Evolutionary conservation across 1,140 invertebrate species (phyloP).

Genomic region (Bilobella aurantiaca): DNA sequence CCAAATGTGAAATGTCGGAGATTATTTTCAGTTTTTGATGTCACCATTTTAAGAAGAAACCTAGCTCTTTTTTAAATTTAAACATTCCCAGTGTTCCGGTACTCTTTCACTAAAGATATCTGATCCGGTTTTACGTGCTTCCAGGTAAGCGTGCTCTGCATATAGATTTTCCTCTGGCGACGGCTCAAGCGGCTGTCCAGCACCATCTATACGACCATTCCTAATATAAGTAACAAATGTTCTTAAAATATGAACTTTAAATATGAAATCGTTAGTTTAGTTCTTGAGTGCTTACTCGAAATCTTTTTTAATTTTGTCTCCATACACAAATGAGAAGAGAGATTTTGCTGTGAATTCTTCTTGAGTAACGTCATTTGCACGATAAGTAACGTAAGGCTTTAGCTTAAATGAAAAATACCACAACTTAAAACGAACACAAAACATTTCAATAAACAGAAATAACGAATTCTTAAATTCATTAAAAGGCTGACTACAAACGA

Average conservation of each 20-base stretch:
- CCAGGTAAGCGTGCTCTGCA: conserved; percentile 55
- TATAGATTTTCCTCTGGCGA: conserved; percentile 56
- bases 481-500: too few relatives aligned
- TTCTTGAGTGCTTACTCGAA: conserved; percentile 44
- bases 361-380: conserved; percentile 58
- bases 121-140: conserved; percentile 59
- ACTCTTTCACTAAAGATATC: conserved; percentile 55
- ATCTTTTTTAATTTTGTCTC: conserved; percentile 65
- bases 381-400: conserved; percentile 89
- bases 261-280: background rate
- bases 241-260: too few relatives aligned
- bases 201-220: conserved; percentile 53
- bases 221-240: conserved; percentile 5
- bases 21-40: too few relatives aligned
- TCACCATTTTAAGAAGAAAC: too few relatives aligned
- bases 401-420: conserved; percentile 47
- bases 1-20: too few relatives aligned
- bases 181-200: conserved; percentile 40
- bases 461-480: too few relatives aligned
- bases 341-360: conserved; percentile 70
- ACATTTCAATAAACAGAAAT: background rate
- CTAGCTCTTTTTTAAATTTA: conserved; percentile 8
- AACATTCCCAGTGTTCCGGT: conserved; percentile 27
- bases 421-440: conserved; percentile 7
- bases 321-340: conserved; percentile 73